Conservation (phyloP, 2,888 invertebrate genomes). For the Chaetogeoica ovagalla region DNA sequence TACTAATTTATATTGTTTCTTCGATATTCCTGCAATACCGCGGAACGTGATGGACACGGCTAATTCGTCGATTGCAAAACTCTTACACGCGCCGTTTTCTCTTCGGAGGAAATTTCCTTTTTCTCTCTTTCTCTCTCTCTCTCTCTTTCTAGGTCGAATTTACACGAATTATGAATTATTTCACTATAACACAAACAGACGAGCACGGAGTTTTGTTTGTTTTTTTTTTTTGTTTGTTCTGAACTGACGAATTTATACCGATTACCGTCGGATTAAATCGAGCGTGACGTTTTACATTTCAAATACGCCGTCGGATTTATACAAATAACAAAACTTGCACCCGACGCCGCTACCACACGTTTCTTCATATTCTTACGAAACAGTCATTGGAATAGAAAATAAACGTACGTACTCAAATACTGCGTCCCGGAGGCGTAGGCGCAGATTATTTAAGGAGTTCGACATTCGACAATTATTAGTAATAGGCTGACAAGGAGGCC, state of each 20-base stretch:
- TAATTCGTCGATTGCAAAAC: slow-evolving; percentile 17
- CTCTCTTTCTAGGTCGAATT: not conserved
- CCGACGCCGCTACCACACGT: too few species aligned
- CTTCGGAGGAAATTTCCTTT: slow-evolving; percentile 17
- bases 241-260: not conserved
- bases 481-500: too few species aligned
- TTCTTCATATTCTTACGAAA: too few species aligned
- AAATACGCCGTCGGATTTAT: not conserved
- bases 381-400: too few species aligned
- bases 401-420: too few species aligned
- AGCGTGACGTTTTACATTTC: slow-evolving; percentile 13
- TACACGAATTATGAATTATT: not conserved
- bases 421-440: too few species aligned
- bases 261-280: not conserved
- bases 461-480: too few species aligned
- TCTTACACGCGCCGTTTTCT: not conserved
- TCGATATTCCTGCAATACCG: not conserved
- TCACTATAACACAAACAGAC: not conserved
- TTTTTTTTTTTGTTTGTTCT: not conserved
- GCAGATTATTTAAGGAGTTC: too few species aligned
- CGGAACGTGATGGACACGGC: slow-evolving; percentile 13
- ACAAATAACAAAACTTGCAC: too few species aligned
- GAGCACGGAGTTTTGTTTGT: not conserved
- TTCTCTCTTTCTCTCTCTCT: not conserved
- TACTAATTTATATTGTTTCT: not conserved